Percentiles rank a stretch among this genome's conserved stretches.
Evolutionary conservation across 2,888 invertebrate genomes (phyloP).

Genomic region (Carcina quercana): DNA sequence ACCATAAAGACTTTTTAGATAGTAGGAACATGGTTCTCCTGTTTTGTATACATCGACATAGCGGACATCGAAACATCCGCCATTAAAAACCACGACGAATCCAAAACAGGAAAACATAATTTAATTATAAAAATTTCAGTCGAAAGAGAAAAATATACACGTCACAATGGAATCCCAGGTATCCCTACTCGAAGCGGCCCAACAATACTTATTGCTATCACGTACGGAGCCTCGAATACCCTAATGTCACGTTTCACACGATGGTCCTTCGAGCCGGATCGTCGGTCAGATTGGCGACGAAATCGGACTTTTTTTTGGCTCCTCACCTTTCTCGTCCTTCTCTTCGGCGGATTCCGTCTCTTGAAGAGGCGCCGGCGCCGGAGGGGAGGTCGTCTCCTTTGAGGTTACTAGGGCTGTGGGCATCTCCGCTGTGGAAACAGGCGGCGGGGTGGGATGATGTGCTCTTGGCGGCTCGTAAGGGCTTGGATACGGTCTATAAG

Average conservation of each 20-base stretch:
- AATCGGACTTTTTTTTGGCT: too few relatives aligned
- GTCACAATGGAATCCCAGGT: too few relatives aligned
- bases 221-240: too few relatives aligned
- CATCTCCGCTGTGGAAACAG: constrained; percentile 12
- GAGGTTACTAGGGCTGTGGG: constrained; percentile 17
- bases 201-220: too few relatives aligned
- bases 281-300: constrained; percentile 10
- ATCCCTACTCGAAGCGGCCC: too few relatives aligned
- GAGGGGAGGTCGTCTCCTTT: constrained; percentile 23
- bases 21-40: constrained; percentile 6
- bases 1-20: constrained; percentile 2
- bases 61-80: too few relatives aligned
- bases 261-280: constrained; percentile 7
- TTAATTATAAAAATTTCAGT: too few relatives aligned
- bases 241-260: too few relatives aligned
- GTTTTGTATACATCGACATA: too few relatives aligned
- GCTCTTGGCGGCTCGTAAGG: constrained; percentile 23
- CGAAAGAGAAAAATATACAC: too few relatives aligned
- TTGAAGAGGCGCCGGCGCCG: constrained; percentile 17
- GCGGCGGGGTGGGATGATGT: constrained; percentile 26
- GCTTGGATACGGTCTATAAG: constrained; percentile 44
- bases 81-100: too few relatives aligned
- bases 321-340: constrained; percentile 18
- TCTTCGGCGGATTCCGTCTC: constrained; percentile 21
- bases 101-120: too few relatives aligned